phyloP scores from a whole-genome alignment of 1,140 invertebrate species.

The Pseudomyrmex dendroicus region DNA sequence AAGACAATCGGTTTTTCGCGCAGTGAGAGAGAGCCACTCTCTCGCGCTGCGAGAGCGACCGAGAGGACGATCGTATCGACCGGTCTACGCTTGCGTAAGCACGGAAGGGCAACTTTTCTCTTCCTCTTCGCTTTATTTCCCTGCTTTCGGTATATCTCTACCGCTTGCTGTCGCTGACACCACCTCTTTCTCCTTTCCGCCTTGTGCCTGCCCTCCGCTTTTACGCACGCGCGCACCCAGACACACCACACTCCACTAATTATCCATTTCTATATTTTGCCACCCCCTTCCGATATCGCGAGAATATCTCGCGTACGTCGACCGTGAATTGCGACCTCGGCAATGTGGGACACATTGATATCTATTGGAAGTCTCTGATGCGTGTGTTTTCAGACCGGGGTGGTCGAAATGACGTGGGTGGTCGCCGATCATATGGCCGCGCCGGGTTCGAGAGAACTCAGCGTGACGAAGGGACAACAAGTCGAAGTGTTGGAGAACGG shows the following conservation, averaged over 20 bases:
- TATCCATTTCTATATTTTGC: slow-evolving; percentile 13
- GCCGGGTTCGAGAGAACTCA: slow-evolving; percentile 89
- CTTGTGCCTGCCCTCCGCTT: not conserved
- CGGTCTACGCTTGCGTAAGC: slow-evolving; percentile 55
- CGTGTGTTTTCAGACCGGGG: slow-evolving; percentile 86
- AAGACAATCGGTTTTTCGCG: slow-evolving; percentile 75
- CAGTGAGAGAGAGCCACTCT: not conserved
- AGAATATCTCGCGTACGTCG: slow-evolving; percentile 2
- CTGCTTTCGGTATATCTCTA: slow-evolving; percentile 46
- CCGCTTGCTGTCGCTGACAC: not conserved
- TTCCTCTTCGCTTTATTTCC: slow-evolving; percentile 45
- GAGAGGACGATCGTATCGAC: slow-evolving; percentile 49
- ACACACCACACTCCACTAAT: slow-evolving; percentile 20
- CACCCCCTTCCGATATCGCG: not conserved
- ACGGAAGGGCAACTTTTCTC: slow-evolving; percentile 46
- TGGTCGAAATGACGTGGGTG: slow-evolving; percentile 94
- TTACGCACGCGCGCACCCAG: slow-evolving; percentile 46
- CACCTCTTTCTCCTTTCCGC: not conserved
- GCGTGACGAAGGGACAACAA: slow-evolving; percentile 94
- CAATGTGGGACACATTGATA: not conserved
- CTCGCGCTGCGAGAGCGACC: not conserved
- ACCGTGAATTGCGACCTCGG: slow-evolving; percentile 24
- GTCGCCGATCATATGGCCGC: slow-evolving; percentile 92
- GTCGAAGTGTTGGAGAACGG: slow-evolving; percentile 94
- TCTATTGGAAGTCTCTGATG: not conserved